These are phyloP conservation scores for Altica lythri DNA, from an alignment of 2,888 invertebrate genomes.

Conservation along the genomic window DNA sequence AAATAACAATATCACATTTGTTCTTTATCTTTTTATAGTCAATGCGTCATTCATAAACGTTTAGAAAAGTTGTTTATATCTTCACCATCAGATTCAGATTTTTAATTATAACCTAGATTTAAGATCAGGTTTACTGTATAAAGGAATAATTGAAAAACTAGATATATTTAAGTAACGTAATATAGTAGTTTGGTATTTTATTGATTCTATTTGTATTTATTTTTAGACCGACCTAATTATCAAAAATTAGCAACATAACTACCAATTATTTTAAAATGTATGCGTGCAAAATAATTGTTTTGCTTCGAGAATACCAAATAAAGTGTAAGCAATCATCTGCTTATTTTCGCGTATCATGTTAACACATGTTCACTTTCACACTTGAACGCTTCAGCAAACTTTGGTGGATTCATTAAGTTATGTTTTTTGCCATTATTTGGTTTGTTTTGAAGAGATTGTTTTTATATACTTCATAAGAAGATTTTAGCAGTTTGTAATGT, in stretches of 20 bases:
- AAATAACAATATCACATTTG: slow-evolving; percentile 36
- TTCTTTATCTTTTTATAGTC: slow-evolving; percentile 24
- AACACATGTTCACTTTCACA: slow-evolving; percentile 39
- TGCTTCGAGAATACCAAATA: slow-evolving; percentile 27
- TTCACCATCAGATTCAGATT: neutral
- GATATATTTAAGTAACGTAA: no score
- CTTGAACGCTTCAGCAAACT: slow-evolving; percentile 36
- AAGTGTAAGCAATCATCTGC: slow-evolving; percentile 35
- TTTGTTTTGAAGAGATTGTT: no score
- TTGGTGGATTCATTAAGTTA: slow-evolving; percentile 29
- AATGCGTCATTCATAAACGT: slow-evolving; percentile 25
- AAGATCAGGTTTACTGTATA: no score
- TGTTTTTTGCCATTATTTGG: neutral
- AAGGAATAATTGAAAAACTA: no score
- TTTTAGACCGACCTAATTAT: slow-evolving; percentile 9
- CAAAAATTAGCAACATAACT: slow-evolving; percentile 12
- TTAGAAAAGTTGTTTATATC: slow-evolving; percentile 35
- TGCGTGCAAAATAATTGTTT: slow-evolving; percentile 11
- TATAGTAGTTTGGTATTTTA: no score
- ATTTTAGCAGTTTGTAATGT: no score
- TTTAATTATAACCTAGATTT: no score
- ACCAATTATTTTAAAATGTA: slow-evolving; percentile 1
- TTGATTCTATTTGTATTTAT: no score
- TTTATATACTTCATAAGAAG: no score
- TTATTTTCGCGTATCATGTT: slow-evolving; percentile 41